Evolutionary conservation across 2,113 vertebrate species (phyloP).

Genomic region (Odocoileus virginianus): DNA sequence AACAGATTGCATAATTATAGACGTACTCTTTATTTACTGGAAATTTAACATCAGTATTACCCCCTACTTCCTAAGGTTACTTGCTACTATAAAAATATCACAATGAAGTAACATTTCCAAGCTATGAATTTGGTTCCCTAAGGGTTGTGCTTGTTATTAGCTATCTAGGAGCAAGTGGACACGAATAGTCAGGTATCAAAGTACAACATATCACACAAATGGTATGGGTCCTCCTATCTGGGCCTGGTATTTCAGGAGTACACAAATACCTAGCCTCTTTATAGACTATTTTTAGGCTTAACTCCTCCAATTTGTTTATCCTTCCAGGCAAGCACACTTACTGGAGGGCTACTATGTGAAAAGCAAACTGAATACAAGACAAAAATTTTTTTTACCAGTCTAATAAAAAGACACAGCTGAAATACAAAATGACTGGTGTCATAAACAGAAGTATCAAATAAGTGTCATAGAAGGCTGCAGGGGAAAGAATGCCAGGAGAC

Average conservation of each 20-base stretch:
- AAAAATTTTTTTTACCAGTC: conserved; percentile 26
- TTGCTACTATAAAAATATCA: neutral
- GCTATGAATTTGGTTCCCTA: neutral
- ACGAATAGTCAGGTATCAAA: neutral
- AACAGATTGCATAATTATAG: conserved; percentile 20
- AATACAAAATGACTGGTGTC: conserved; percentile 20
- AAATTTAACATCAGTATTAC: conserved; percentile 12
- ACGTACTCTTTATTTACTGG: neutral
- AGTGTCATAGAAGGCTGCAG: neutral
- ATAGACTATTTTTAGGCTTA: conserved; percentile 10
- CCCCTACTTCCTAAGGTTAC: neutral
- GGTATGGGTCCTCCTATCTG: neutral
- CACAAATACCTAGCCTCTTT: neutral
- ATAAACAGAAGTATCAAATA: conserved; percentile 36
- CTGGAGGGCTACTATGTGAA: neutral
- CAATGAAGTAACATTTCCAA: neutral
- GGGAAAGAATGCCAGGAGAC: neutral
- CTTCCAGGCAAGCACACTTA: neutral
- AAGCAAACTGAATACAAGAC: conserved; percentile 3
- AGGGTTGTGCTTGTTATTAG: neutral
- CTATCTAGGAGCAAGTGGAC: neutral
- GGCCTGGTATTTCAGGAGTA: neutral
- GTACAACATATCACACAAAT: neutral
- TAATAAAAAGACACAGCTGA: conserved; percentile 43
- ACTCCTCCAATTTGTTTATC: conserved; percentile 12